Base-by-base conservation (phyloP, 2,888 invertebrate genomes). In the Tetheella fluctuosa region DNA sequence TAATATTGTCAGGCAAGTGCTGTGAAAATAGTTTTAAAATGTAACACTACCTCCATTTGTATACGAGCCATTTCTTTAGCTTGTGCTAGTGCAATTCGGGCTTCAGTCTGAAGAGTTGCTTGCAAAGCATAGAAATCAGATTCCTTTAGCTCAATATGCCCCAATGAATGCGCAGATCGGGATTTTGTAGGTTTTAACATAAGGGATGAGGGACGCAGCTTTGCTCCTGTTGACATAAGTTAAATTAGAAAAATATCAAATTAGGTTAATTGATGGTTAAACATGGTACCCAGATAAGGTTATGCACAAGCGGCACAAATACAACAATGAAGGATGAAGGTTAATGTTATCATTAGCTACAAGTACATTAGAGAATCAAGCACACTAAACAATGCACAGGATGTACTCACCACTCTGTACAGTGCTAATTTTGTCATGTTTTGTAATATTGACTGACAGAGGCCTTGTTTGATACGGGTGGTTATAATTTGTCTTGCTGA, bases 51-150 rank as follows among this genome's bases (percentile, higher is more conserved):
- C 94, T 97, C 97, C 97, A 98, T 97, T 89, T 98, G 97, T 95
- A 97, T 96, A 73, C 97, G 95, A 37, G 98, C 98, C 96, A 97
- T 96, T 87, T 97, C 97, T 84, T 98, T 97, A 25, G 98, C 98
- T 88, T 98, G 97, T 0, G 97, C 96, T 64, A 98, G 91, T 6
- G 98, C 98, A 94, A 97, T 95, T 76, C 97, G 93, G 5, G 98
- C 97, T 86, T 98, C 98, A 54, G 97, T 96, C 86, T 97, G 97
- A 60, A 98, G 93, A 71, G 97, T 94, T 10, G 97, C 96, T 88
- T 97, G 97, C 63, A 96, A 94, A 23, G 96, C 95, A 84, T 96
- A 96, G 85, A 97, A 97, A 85, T 97, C 97, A 52, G 95, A 96
- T 79, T 96, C 96, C 60, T 88, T 92, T 25, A 91, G 69, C 67